A percentile compares a stretch with the other conserved stretches of the same genome.
Conservation (phyloP, 1,140 invertebrate genomes). For the Thrips palmi region DNA sequence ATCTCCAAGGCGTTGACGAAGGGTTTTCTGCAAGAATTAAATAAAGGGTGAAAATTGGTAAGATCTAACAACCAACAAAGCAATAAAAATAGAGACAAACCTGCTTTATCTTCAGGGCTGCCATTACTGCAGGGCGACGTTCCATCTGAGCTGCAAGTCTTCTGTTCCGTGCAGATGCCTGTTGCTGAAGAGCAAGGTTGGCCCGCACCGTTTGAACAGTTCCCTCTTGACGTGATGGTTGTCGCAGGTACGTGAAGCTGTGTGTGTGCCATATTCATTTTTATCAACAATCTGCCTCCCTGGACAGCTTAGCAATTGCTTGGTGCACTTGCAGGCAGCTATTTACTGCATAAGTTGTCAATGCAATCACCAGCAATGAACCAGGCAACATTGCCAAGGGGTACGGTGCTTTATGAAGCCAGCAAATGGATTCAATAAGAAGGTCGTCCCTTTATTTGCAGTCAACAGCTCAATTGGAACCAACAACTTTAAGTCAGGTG, state of each 20-base stretch:
- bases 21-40: slow-evolving; percentile 15
- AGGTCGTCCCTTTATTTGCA: no score
- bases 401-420: no score
- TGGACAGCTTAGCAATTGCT: no score
- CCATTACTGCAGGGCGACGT: slow-evolving; percentile 26
- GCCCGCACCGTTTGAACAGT: slow-evolving; percentile 4
- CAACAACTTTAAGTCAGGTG: no score
- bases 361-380: no score
- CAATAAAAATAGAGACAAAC: slow-evolving; percentile 12
- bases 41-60: neutral
- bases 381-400: no score
- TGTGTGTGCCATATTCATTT: no score
- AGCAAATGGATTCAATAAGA: no score
- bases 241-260: slow-evolving; percentile 11
- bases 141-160: slow-evolving; percentile 31
- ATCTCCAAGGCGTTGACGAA: slow-evolving; percentile 24
- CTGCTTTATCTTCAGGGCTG: slow-evolving; percentile 26
- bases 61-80: neutral
- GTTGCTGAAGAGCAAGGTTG: slow-evolving; percentile 10
- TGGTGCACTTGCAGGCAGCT: no score
- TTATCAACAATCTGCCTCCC: no score
- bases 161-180: slow-evolving; percentile 24
- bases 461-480: no score
- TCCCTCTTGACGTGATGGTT: neutral
- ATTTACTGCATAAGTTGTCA: no score